Conservation (phyloP, 1,140 invertebrate genomes). For the Cherax quadricarinatus region DNA sequence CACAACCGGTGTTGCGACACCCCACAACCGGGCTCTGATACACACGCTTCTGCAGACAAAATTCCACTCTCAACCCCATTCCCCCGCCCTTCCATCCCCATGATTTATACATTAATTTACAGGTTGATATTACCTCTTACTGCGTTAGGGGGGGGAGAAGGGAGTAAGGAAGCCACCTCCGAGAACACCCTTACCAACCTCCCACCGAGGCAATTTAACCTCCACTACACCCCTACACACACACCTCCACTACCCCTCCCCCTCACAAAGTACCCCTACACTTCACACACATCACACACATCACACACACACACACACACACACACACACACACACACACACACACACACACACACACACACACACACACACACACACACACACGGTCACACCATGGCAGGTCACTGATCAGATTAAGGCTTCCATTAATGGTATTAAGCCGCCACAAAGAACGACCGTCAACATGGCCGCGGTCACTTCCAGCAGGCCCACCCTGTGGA, state of each 20-base stretch:
- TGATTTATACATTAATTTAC: neutral
- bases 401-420: neutral
- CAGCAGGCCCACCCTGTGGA: no score
- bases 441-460: neutral
- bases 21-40: no score
- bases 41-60: no score
- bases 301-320: neutral
- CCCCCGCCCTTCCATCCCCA: no score
- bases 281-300: no score
- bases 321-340: neutral
- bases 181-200: no score
- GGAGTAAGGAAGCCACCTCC: no score
- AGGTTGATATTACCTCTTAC: neutral
- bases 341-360: neutral
- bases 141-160: neutral
- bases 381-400: neutral
- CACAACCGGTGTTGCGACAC: no score
- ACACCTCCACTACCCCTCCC: neutral
- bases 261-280: neutral
- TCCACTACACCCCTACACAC: neutral
- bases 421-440: neutral
- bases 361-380: neutral
- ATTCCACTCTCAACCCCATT: neutral
- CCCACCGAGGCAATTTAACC: no score
- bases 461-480: neutral